Evolutionary conservation across 1,140 invertebrate genomes (phyloP).

Genomic region (Homalodisca vitripennis): DNA sequence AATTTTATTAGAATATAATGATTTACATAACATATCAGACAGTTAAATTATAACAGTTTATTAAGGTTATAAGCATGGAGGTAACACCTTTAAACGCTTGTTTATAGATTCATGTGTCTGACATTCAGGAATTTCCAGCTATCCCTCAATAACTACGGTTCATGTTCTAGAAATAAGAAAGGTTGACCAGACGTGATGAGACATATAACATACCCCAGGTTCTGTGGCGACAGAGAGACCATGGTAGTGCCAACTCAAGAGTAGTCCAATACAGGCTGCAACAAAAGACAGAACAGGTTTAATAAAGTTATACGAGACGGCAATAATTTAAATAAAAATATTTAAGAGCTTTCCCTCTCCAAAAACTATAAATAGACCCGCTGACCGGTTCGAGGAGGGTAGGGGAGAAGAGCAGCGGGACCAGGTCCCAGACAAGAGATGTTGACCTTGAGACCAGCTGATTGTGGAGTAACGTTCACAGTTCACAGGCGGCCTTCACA

Average conservation of each 20-base stretch:
- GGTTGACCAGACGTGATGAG: no score
- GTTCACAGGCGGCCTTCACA: constrained; percentile 15
- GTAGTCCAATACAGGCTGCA: constrained; percentile 23
- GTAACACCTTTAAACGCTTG: no score
- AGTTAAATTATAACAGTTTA: no score
- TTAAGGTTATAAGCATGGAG: no score
- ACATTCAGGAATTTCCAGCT: no score
- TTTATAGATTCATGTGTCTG: no score
- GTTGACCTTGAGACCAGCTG: not conserved
- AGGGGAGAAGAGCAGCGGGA: not conserved
- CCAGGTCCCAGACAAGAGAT: not conserved
- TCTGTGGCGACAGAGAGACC: constrained; percentile 3
- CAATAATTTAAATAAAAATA: not conserved
- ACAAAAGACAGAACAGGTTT: not conserved
- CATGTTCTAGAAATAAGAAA: no score
- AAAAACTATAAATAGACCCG: not conserved
- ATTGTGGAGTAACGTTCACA: not conserved
- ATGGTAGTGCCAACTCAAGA: constrained; percentile 13
- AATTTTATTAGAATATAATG: no score
- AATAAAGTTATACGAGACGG: not conserved
- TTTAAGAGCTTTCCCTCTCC: not conserved
- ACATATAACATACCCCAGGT: constrained; percentile 9
- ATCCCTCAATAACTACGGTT: no score
- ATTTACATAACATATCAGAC: no score
- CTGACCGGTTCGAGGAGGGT: not conserved